A percentile compares a stretch with the other conserved stretches of the same genome.
Conservation (phyloP, 2,797 vertebrate genomes). For the Molothrus ater region DNA sequence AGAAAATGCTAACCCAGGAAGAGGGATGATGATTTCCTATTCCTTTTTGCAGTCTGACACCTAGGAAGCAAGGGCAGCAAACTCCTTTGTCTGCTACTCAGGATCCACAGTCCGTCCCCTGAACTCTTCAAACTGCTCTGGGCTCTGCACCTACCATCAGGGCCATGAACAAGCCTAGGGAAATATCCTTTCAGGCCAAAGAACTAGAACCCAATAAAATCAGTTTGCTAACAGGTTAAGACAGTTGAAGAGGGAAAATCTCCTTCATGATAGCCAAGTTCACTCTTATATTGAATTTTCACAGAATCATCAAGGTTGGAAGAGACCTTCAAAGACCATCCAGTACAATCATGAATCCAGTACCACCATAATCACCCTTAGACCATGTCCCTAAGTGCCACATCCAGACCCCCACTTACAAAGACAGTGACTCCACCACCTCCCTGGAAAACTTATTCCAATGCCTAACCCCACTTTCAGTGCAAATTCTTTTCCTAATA, state of each 20-base stretch:
- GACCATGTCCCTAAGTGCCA: no score
- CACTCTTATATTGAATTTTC: neutral
- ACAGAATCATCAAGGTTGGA: neutral
- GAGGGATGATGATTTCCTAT: neutral
- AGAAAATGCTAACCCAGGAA: neutral
- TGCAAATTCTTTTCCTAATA: neutral
- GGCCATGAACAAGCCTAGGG: neutral
- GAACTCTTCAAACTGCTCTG: neutral
- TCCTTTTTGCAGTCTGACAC: neutral
- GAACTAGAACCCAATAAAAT: neutral
- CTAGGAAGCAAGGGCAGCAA: neutral
- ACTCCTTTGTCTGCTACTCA: neutral
- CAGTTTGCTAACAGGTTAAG: neutral
- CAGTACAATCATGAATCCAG: neutral
- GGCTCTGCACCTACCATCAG: neutral
- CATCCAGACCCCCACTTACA: neutral
- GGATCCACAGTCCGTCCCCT: neutral
- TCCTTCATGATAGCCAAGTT: neutral
- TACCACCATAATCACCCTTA: neutral
- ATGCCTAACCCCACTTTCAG: neutral
- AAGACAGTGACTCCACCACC: neutral
- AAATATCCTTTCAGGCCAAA: neutral
- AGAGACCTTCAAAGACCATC: neutral
- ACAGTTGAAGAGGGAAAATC: neutral
- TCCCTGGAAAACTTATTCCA: neutral